Conservation (phyloP, 2,888 invertebrate genomes). For the Mesorhabditis belari region DNA sequence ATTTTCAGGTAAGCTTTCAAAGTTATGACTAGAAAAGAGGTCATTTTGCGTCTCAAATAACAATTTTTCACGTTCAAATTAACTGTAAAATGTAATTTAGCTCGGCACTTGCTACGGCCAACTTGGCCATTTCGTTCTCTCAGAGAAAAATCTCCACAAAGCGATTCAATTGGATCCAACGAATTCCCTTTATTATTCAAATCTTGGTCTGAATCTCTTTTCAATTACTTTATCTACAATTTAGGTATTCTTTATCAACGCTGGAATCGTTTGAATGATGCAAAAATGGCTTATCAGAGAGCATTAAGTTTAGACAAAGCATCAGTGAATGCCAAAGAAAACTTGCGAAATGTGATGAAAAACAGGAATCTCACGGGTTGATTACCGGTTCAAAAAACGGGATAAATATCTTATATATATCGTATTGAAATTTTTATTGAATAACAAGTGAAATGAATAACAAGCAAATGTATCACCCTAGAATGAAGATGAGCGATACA, state of each 20-base stretch:
- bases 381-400: too few relatives aligned
- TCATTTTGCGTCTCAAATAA: too few relatives aligned
- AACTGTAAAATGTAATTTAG: conserved; percentile 62
- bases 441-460: too few relatives aligned
- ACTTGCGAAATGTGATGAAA: too few relatives aligned
- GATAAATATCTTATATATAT: too few relatives aligned
- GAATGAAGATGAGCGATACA: too few relatives aligned
- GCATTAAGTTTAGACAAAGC: conserved; percentile 3
- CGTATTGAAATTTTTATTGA: too few relatives aligned
- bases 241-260: conserved; percentile 31
- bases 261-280: conserved; percentile 14
- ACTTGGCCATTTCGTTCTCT: conserved; percentile 68
- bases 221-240: background rate
- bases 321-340: too few relatives aligned
- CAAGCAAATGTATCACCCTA: too few relatives aligned
- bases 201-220: conserved; percentile 67
- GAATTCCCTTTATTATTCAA: conserved; percentile 77
- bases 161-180: conserved; percentile 66
- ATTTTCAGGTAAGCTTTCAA: conserved; percentile 61
- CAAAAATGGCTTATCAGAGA: conserved; percentile 14
- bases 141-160: conserved; percentile 72
- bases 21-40: background rate
- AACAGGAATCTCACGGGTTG: too few relatives aligned
- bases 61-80: background rate
- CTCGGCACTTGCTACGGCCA: conserved; percentile 83